A percentile compares a stretch with the other conserved stretches of the same genome.
Conservation (phyloP, 2,797 vertebrate species). For the Myotis vivesi region DNA sequence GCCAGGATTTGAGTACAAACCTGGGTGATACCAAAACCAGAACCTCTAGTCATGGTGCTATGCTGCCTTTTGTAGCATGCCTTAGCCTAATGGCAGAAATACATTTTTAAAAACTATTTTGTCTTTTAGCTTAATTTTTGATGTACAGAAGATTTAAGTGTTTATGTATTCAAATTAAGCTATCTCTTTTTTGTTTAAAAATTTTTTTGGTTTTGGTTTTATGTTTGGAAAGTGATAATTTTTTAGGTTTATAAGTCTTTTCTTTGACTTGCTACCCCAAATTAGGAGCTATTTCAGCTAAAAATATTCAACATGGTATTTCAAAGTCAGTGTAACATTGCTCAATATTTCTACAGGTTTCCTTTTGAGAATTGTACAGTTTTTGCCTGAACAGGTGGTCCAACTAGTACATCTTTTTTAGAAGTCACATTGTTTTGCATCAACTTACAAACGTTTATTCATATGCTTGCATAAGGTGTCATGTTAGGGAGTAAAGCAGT, state of each 20-base stretch:
- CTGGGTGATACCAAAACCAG: background rate
- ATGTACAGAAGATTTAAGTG: background rate
- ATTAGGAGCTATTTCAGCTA: background rate
- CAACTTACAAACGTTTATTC: background rate
- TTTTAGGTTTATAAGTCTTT: slow-evolving; percentile 13
- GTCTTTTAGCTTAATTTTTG: slow-evolving; percentile 10
- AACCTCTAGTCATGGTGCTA: background rate
- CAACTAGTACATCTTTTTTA: background rate
- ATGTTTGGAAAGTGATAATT: slow-evolving; percentile 18
- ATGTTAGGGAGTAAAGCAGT: background rate
- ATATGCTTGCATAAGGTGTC: background rate
- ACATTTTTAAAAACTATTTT: background rate
- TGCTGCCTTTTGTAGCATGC: background rate
- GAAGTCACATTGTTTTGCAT: background rate
- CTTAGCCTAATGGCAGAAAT: background rate
- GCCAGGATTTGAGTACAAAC: background rate
- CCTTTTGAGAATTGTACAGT: background rate
- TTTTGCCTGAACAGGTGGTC: background rate
- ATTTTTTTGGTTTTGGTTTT: background rate
- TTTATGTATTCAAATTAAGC: background rate
- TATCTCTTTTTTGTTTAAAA: background rate
- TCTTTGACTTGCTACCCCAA: background rate
- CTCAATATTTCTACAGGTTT: background rate
- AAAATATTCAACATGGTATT: background rate
- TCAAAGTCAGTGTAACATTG: background rate